Evolutionary conservation across 2,888 invertebrate species (phyloP).

Genomic region (Lymantria monacha): DNA sequence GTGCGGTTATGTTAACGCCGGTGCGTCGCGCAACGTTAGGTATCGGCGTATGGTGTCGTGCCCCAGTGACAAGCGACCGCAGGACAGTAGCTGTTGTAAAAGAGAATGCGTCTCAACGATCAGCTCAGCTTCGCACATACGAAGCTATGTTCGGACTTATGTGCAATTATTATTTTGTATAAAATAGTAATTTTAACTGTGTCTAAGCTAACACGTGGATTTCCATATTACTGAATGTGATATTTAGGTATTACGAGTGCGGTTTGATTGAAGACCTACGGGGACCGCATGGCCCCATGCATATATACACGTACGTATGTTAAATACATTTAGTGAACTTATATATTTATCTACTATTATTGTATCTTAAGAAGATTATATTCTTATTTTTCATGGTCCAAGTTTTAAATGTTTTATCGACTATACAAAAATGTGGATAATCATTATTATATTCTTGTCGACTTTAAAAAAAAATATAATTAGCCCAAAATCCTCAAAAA

Average conservation of each 20-base stretch:
- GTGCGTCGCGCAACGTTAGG: neutral
- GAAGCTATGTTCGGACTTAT: conserved; percentile 73
- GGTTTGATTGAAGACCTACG: conserved; percentile 62
- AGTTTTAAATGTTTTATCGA: conserved; percentile 83
- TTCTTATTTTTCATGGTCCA: conserved; percentile 83
- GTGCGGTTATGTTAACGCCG: conserved; percentile 56
- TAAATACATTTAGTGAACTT: conserved; percentile 78
- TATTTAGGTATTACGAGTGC: conserved; percentile 81
- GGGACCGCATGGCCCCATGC: conserved; percentile 45
- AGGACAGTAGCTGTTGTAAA: conserved; percentile 42
- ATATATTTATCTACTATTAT: conserved; percentile 82
- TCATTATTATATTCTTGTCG: conserved; percentile 81
- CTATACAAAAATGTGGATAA: conserved; percentile 81
- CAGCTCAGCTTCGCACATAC: conserved; percentile 53
- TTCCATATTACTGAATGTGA: conserved; percentile 83
- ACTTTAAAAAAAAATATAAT: conserved; percentile 75
- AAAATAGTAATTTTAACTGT: conserved; percentile 78
- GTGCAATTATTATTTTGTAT: conserved; percentile 83
- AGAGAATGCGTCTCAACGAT: conserved; percentile 39
- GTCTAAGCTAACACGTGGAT: conserved; percentile 81
- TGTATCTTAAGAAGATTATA: conserved; percentile 81
- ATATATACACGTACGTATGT: conserved; percentile 71
- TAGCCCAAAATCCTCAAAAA: conserved; percentile 72
- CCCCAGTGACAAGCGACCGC: conserved; percentile 38
- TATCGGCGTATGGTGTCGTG: conserved; percentile 47